Conservation (phyloP, 1,140 invertebrate species). For the Lasioglossum baleicum region DNA sequence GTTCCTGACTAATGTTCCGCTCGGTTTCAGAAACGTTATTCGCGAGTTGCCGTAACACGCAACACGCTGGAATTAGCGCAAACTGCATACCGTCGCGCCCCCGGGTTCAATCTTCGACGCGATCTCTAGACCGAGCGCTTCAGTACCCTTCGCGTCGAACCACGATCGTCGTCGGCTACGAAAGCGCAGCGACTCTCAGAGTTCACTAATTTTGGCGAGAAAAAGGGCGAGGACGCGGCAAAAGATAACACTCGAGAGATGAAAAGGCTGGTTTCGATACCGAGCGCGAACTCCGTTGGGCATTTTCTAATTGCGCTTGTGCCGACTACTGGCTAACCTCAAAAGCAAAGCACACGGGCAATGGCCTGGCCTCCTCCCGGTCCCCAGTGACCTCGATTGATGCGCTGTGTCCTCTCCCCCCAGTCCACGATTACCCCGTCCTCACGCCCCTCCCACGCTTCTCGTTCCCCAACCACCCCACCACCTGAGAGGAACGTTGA, state of each 20-base stretch:
- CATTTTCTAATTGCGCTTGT: constrained; percentile 74
- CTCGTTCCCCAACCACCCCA: constrained; percentile 20
- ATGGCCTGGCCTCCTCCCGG: constrained; percentile 75
- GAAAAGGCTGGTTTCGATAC: constrained; percentile 44
- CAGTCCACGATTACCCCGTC: constrained; percentile 51
- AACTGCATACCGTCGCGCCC: too few relatives aligned
- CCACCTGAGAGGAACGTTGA: constrained; percentile 53
- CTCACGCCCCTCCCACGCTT: neutral
- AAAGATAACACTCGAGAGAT: neutral
- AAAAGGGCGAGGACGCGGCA: neutral
- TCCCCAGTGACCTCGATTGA: constrained; percentile 77
- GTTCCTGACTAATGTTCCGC: neutral
- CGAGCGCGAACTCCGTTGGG: constrained; percentile 46
- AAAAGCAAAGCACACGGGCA: constrained; percentile 74
- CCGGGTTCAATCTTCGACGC: too few relatives aligned
- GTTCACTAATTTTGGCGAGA: neutral
- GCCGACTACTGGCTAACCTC: constrained; percentile 72
- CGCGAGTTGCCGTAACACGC: too few relatives aligned
- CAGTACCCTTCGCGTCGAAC: too few relatives aligned
- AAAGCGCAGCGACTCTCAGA: neutral
- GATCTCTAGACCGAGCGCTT: too few relatives aligned
- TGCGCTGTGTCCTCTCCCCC: constrained; percentile 63
- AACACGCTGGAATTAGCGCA: too few relatives aligned
- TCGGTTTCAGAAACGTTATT: too few relatives aligned
- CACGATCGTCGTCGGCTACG: too few relatives aligned